These are phyloP conservation scores for Carapus acus DNA, from an alignment of 2,797 vertebrate species.

Conservation along the genomic window DNA sequence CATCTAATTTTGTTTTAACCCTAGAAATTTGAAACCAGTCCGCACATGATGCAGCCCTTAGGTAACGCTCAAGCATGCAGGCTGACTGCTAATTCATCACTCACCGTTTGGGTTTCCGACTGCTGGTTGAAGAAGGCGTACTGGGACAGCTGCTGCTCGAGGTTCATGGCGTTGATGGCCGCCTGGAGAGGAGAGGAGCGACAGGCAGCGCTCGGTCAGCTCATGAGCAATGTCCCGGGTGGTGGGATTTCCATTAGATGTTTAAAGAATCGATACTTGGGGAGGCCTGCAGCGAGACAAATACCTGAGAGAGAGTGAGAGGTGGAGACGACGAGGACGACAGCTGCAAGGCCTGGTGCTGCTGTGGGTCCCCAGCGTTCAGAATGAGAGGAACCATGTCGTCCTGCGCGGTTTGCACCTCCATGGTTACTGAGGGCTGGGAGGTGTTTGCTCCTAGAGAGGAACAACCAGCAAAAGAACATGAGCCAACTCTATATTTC, in stretches of 20 bases:
- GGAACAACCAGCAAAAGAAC: conserved; percentile 1
- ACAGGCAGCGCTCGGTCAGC: background rate
- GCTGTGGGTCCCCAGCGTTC: conserved; percentile 74
- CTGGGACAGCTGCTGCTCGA: conserved; percentile 88
- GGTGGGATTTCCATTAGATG: too few species aligned
- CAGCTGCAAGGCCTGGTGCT: conserved; percentile 75
- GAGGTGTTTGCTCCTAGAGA: conserved; percentile 75
- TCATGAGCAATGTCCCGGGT: too few species aligned
- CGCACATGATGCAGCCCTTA: background rate
- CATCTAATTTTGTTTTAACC: too few species aligned
- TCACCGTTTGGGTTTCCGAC: conserved; percentile 66
- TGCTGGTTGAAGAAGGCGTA: conserved; percentile 87
- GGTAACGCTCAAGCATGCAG: background rate
- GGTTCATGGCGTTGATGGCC: conserved; percentile 82
- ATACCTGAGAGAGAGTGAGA: conserved; percentile 82
- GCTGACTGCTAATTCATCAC: conserved; percentile 10
- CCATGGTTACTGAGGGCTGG: conserved; percentile 67
- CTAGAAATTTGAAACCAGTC: too few species aligned
- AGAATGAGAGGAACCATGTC: conserved; percentile 78
- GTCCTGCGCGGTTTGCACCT: conserved; percentile 75
- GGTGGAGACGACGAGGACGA: conserved; percentile 79
- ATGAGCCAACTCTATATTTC: too few species aligned
- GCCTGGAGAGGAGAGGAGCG: conserved; percentile 61
- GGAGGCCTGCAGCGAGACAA: too few species aligned
- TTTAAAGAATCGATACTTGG: too few species aligned